phyloP scores from a whole-genome alignment of 2,113 vertebrate species.

The Scortum barcoo region DNA sequence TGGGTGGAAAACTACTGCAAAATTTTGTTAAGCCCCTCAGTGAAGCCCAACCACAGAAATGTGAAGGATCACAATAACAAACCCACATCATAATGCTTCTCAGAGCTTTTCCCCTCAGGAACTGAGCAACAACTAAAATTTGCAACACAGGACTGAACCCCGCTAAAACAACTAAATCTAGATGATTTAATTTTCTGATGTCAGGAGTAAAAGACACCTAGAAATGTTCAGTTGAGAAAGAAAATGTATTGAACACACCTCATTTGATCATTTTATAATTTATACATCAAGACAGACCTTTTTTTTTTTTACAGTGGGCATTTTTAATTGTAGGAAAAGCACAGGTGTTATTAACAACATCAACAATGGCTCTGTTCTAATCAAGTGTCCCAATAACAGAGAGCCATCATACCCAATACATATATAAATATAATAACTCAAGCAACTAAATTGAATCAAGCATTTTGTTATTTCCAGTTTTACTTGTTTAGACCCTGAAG shows the following conservation, averaged over 20 bases:
- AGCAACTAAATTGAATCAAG: too few relatives aligned
- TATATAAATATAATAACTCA: too few relatives aligned
- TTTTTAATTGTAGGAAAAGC: background rate
- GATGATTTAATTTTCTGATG: background rate
- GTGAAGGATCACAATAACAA: slow-evolving; percentile 41
- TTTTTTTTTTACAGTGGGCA: background rate
- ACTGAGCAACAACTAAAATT: slow-evolving; percentile 22
- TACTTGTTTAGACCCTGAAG: too few relatives aligned
- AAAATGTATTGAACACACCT: background rate
- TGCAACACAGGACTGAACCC: background rate
- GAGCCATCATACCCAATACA: too few relatives aligned
- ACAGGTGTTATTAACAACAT: background rate
- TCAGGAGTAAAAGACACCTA: background rate
- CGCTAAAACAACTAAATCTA: background rate
- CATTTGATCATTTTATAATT: background rate
- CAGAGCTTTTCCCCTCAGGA: slow-evolving; percentile 8
- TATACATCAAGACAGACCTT: too few relatives aligned
- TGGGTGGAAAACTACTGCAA: slow-evolving; percentile 58
- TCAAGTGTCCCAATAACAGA: too few relatives aligned
- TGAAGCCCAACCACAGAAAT: slow-evolving; percentile 51
- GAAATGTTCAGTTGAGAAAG: background rate
- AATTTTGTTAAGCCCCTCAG: slow-evolving; percentile 14
- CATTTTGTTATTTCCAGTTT: too few relatives aligned
- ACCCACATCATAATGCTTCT: slow-evolving; percentile 31
- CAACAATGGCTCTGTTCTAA: too few relatives aligned